Evolutionary conservation across 2,113 vertebrate genomes (phyloP).

Genomic region (Dunckerocampus dactyliophorus): DNA sequence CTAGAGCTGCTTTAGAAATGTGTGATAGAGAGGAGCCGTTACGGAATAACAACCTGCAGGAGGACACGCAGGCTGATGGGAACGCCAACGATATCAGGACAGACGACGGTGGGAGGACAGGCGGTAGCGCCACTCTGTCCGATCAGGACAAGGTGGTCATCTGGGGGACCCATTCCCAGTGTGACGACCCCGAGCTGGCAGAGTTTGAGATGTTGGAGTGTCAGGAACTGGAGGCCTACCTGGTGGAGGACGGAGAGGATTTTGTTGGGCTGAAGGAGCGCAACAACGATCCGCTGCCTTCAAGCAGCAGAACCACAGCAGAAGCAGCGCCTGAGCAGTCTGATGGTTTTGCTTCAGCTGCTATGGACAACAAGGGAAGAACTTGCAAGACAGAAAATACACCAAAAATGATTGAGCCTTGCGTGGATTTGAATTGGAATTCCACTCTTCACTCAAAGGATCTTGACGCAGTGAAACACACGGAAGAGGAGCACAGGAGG

Average conservation of each 20-base stretch:
- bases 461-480: slow-evolving; percentile 1
- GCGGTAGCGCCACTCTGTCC: slow-evolving; percentile 27
- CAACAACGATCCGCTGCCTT: slow-evolving; percentile 5
- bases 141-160: slow-evolving; percentile 66
- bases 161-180: slow-evolving; percentile 69
- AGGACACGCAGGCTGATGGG: slow-evolving; percentile 49
- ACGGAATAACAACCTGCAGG: slow-evolving; percentile 65
- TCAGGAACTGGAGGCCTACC: slow-evolving; percentile 70
- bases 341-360: slow-evolving; percentile 56
- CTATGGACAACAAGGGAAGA: slow-evolving; percentile 47
- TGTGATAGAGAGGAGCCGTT: slow-evolving; percentile 54
- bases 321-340: slow-evolving; percentile 5
- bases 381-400: slow-evolving; percentile 43
- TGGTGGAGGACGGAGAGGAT: slow-evolving; percentile 61
- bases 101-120: slow-evolving; percentile 35
- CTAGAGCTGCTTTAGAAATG: slow-evolving; percentile 56
- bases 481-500: slow-evolving; percentile 38
- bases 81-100: slow-evolving; percentile 69
- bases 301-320: slow-evolving; percentile 1
- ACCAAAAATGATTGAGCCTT: slow-evolving; percentile 9
- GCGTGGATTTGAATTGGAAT: slow-evolving; percentile 67
- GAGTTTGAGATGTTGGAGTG: slow-evolving; percentile 79
- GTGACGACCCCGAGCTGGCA: slow-evolving; percentile 73
- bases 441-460: slow-evolving; percentile 40
- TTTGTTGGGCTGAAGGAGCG: slow-evolving; percentile 44